Evolutionary conservation across 2,113 vertebrate genomes (phyloP), one percentile per base, ranked within the genome.

Genomic region (Psittacara wagleri): DNA sequence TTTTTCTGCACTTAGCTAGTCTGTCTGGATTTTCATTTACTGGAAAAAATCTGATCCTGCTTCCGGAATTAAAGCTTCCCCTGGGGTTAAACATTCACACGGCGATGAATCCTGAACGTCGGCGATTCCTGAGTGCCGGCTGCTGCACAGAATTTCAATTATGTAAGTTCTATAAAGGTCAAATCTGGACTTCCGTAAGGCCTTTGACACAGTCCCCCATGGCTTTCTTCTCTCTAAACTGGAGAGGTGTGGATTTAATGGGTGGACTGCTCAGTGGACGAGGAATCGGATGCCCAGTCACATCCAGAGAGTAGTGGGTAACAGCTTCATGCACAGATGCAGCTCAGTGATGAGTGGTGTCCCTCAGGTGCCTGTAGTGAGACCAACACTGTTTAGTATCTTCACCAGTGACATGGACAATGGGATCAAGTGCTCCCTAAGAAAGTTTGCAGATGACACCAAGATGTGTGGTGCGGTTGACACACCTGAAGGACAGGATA

Each of bases 11-110:
- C 74, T 84, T 17, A 7, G 11, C 70, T 22, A 83, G 63, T 4
- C 33, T 74, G 17, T 70, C 83, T 87, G 89, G 86, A 89, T 82
- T 91, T 95, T 61, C 83, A 57, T 89, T 87, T 95, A 95, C 84
- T 69, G 77, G 91, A 82, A 91, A 87, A 77, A 85, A 67, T 20
- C 46, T 41, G 55, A 72, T 41, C 44, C 73, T 23, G 69, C 66
- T 84, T 81, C 88, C 8, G 1, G 83, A 95, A 82, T 82, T 24
- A 82, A 39, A 86, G 57, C 61, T 57, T 92, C 93, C 86, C 77
- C 41, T 33, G 77, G 69, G 86, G 80, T 94, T 83, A 59, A 92
- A 92, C 88, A 68, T 84, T 87, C 78, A 75, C 80, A 81, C 3
- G 3, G 54, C 5, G 70, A 48, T 7, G 6, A 37, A 51, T 92